Evolutionary conservation across 1,140 invertebrate genomes (phyloP).

Genomic region (Diabrotica undecimpunctata): DNA sequence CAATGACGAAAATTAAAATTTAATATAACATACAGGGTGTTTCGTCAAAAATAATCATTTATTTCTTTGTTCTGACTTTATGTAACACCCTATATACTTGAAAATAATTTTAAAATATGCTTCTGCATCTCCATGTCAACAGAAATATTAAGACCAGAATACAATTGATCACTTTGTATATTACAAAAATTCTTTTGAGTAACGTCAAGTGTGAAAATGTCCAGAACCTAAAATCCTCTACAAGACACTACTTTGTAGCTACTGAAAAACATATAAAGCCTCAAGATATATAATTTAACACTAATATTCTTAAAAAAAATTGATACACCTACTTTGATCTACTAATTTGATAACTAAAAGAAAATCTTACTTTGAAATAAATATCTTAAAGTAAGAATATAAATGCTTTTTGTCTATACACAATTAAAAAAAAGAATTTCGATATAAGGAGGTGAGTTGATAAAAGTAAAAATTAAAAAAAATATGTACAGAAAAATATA

Average conservation of each 20-base stretch:
- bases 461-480: slow-evolving; percentile 24
- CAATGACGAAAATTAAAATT: no score
- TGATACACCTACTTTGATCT: neutral
- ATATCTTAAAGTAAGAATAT: slow-evolving; percentile 34
- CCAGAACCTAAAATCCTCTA: slow-evolving; percentile 8
- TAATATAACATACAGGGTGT: no score
- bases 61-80: no score
- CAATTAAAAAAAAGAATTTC: slow-evolving; percentile 12
- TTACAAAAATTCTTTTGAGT: neutral
- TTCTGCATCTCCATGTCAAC: no score
- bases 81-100: no score
- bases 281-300: neutral
- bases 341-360: slow-evolving; percentile 11
- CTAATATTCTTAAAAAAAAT: slow-evolving; percentile 13
- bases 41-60: no score
- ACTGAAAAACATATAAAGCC: slow-evolving; percentile 38
- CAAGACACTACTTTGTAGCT: slow-evolving; percentile 37
- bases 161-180: no score
- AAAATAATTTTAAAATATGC: no score
- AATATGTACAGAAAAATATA: slow-evolving; percentile 31
- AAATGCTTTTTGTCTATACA: slow-evolving; percentile 25
- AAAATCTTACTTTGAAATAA: slow-evolving; percentile 23
- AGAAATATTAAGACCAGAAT: no score
- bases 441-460: slow-evolving; percentile 27
- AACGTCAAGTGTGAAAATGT: neutral